These are phyloP conservation scores for Melolontha melolontha DNA, from an alignment of 2,888 invertebrate genomes.

Conservation along the genomic window DNA sequence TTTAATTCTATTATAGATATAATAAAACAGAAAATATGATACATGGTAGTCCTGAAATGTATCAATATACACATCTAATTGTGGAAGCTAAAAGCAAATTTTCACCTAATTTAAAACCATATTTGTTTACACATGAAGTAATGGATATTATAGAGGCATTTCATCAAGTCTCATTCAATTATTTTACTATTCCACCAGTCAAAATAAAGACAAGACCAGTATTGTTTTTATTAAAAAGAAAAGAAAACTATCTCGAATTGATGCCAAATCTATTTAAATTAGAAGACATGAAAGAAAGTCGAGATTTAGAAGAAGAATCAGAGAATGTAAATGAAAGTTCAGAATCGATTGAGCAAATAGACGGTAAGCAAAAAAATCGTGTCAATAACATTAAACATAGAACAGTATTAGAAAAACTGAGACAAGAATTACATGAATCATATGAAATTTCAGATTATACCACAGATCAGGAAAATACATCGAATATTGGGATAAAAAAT, in stretches of 20 bases:
- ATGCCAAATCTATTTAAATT: constrained; percentile 49
- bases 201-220: constrained; percentile 86
- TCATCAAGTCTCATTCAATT: constrained; percentile 83
- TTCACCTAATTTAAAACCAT: constrained; percentile 77
- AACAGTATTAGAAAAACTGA: constrained; percentile 16
- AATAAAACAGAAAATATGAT: constrained; percentile 83
- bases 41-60: constrained; percentile 74
- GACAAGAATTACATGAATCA: constrained; percentile 20
- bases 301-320: constrained; percentile 23
- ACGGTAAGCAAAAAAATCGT: not conserved
- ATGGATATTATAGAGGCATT: constrained; percentile 86
- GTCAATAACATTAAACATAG: not conserved
- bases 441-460: constrained; percentile 16
- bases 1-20: constrained; percentile 69
- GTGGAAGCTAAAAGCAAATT: constrained; percentile 87
- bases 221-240: constrained; percentile 81
- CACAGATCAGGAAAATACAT: not conserved
- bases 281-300: not conserved
- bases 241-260: constrained; percentile 69
- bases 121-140: constrained; percentile 79
- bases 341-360: constrained; percentile 5
- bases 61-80: constrained; percentile 81
- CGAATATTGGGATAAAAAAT: not conserved
- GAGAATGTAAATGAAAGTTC: constrained; percentile 36
- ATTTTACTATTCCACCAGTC: constrained; percentile 81